Percentiles rank a stretch among this genome's conserved stretches.
phyloP scores from a whole-genome alignment of 2,888 invertebrate genomes.

The Leuctra nigra region DNA sequence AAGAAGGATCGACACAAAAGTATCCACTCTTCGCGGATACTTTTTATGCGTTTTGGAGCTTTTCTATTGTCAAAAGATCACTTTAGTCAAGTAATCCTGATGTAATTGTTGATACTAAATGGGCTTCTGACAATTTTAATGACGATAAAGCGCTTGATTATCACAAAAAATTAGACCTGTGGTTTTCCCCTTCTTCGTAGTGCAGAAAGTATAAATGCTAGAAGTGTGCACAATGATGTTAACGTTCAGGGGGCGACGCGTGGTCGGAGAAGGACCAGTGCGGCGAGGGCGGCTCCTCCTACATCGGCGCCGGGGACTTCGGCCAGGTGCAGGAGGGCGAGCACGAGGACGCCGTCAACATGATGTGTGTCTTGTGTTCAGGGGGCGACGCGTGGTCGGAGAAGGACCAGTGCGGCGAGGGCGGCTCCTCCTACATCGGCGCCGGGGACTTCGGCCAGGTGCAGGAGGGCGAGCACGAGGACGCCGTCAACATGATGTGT shows the following conservation, averaged over 20 bases:
- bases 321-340: slow-evolving; percentile 41
- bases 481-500: slow-evolving; percentile 35
- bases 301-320: slow-evolving; percentile 45
- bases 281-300: slow-evolving; percentile 81
- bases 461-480: slow-evolving; percentile 47
- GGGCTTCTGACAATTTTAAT: no score
- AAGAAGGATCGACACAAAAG: no score
- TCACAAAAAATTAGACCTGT: no score
- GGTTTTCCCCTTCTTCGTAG: no score
- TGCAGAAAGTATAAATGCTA: no score
- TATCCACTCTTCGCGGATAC: no score
- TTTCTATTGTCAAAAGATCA: no score
- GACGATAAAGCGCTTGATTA: no score
- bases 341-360: slow-evolving; percentile 44
- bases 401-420: slow-evolving; percentile 66
- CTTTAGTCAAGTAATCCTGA: no score
- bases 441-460: slow-evolving; percentile 40
- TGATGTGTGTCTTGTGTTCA: slow-evolving; percentile 33
- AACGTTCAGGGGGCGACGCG: slow-evolving; percentile 57
- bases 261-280: slow-evolving; percentile 53
- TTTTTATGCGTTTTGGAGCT: no score
- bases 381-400: slow-evolving; percentile 57
- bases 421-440: slow-evolving; percentile 69
- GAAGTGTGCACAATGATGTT: no score
- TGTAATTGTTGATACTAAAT: no score